Conservation (phyloP, 2,113 vertebrate genomes). For the Abramis brama region DNA sequence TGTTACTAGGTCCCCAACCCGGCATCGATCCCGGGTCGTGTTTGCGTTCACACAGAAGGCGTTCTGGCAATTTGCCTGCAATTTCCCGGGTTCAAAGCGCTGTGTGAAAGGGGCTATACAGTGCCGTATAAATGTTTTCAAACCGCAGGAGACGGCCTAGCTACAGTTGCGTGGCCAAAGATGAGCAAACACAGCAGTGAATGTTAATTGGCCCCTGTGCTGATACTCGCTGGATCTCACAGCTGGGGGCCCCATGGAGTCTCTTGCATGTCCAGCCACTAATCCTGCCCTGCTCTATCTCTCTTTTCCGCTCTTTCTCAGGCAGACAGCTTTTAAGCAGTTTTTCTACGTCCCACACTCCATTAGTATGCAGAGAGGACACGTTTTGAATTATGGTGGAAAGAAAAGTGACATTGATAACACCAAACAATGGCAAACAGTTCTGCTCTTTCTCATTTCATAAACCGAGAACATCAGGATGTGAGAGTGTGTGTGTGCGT, state of each 20-base stretch:
- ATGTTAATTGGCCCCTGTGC: slow-evolving; percentile 8
- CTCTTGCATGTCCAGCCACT: slow-evolving; percentile 1
- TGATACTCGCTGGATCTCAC: background rate
- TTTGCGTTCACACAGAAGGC: too few species aligned
- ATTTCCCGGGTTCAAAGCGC: too few species aligned
- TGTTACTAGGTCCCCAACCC: too few species aligned
- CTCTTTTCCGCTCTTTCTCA: slow-evolving; percentile 27
- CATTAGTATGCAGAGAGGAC: slow-evolving; percentile 62
- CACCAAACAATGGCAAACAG: slow-evolving; percentile 65
- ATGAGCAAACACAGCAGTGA: background rate
- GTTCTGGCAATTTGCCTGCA: too few species aligned
- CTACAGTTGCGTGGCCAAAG: background rate
- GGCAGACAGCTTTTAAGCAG: slow-evolving; percentile 22
- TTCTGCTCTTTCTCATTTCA: slow-evolving; percentile 60
- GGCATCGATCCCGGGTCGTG: too few species aligned
- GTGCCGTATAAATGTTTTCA: background rate
- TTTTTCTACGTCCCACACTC: slow-evolving; percentile 40
- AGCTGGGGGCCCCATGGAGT: slow-evolving; percentile 10
- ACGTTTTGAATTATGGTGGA: slow-evolving; percentile 58
- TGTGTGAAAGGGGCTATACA: too few species aligned
- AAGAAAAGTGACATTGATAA: slow-evolving; percentile 65
- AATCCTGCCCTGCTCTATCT: background rate
- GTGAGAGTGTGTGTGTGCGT: background rate
- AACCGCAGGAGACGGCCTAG: background rate
- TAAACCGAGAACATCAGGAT: slow-evolving; percentile 17